These are phyloP conservation scores for Proisotoma minuta DNA, from an alignment of 2,888 invertebrate genomes.

Conservation along the genomic window DNA sequence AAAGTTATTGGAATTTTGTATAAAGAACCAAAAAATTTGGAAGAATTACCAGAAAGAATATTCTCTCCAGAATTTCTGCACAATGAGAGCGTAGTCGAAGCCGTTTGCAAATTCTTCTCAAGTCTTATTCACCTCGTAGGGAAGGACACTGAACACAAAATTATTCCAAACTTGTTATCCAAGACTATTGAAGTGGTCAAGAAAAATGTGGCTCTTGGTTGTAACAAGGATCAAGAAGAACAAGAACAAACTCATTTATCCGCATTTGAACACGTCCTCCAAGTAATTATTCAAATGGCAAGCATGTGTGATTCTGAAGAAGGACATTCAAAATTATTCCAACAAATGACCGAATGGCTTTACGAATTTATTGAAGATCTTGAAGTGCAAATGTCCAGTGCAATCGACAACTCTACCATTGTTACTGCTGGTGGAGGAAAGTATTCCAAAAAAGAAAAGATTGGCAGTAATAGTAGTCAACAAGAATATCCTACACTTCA, in stretches of 20 bases:
- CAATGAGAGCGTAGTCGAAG: constrained; percentile 39
- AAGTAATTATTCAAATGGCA: constrained; percentile 44
- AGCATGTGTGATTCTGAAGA: constrained; percentile 37
- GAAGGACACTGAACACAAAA: constrained; percentile 11
- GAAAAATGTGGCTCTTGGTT: constrained; percentile 25
- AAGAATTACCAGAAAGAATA: constrained; percentile 36
- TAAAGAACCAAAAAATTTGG: constrained; percentile 26
- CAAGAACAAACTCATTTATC: constrained; percentile 12
- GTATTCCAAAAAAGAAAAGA: background rate
- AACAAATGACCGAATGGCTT: constrained; percentile 45
- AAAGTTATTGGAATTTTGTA: constrained; percentile 28
- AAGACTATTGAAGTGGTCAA: constrained; percentile 34
- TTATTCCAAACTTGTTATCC: constrained; percentile 17
- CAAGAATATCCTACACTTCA: constrained; percentile 28
- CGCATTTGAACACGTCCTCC: constrained; percentile 39
- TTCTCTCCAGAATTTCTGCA: constrained; percentile 39
- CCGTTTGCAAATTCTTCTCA: constrained; percentile 41
- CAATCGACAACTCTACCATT: constrained; percentile 16
- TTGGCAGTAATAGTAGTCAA: background rate
- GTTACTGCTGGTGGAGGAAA: background rate
- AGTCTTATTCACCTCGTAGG: constrained; percentile 18
- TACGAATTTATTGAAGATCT: constrained; percentile 39
- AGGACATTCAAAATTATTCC: constrained; percentile 41
- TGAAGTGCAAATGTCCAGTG: constrained; percentile 29
- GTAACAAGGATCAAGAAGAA: background rate